phyloP scores from a whole-genome alignment of 2,888 invertebrate genomes.

The Tenthredo mesomela region DNA sequence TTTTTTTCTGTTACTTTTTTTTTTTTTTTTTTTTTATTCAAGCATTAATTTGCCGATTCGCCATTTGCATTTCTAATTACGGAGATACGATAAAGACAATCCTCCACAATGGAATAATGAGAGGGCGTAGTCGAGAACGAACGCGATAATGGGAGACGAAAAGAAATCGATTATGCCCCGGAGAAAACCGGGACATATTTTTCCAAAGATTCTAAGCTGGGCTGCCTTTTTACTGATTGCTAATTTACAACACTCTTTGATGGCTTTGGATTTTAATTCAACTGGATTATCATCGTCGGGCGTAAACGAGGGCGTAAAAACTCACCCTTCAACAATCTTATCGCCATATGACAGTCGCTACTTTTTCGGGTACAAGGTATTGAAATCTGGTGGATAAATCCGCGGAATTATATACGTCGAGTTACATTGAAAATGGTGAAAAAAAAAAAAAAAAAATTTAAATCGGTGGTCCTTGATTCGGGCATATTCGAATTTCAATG shows the following conservation, averaged over 20 bases:
- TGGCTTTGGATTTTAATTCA: slow-evolving; percentile 38
- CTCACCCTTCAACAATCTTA: slow-evolving; percentile 17
- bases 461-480: too few relatives aligned
- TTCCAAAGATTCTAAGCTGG: not conserved
- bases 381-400: not conserved
- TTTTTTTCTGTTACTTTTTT: not conserved
- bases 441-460: too few relatives aligned
- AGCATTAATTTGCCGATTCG: not conserved
- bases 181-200: not conserved
- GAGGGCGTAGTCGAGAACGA: slow-evolving; percentile 6
- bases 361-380: not conserved
- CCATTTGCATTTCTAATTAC: slow-evolving; percentile 31
- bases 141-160: slow-evolving; percentile 33
- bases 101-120: not conserved
- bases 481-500: too few relatives aligned
- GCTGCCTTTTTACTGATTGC: slow-evolving; percentile 14
- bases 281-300: not conserved
- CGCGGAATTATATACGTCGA: not conserved
- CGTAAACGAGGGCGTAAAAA: not conserved
- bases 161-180: not conserved
- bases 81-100: not conserved
- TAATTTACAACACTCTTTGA: slow-evolving; percentile 22
- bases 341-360: slow-evolving; percentile 17
- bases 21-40: not conserved
- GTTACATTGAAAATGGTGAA: too few relatives aligned